These are phyloP conservation scores for Cataglyphis albicans DNA, from an alignment of 2,888 invertebrate species.

Conservation along the genomic window DNA sequence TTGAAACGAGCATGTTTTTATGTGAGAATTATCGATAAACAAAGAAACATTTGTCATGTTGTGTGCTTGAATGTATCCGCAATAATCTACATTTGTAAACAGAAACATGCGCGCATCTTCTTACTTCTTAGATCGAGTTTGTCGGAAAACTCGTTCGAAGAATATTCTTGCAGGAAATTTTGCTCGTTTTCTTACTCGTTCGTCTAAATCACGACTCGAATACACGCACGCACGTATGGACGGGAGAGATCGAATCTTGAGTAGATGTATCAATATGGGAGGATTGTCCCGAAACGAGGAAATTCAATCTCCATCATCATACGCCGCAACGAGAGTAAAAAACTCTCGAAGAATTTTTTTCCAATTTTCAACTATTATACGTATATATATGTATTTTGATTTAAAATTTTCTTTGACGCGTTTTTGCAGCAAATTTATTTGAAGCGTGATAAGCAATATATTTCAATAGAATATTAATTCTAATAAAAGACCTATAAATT, in stretches of 20 bases:
- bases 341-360: constrained; percentile 21
- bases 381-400: neutral
- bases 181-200: constrained; percentile 18
- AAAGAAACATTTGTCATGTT: constrained; percentile 27
- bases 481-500: constrained; percentile 17
- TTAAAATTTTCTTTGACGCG: neutral
- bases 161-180: constrained; percentile 34
- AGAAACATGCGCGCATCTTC: constrained; percentile 17
- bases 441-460: constrained; percentile 7
- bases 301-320: constrained; percentile 50
- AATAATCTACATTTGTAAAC: constrained; percentile 35
- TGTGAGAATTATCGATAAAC: constrained; percentile 15
- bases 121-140: constrained; percentile 39
- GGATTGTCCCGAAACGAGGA: neutral
- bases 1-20: neutral
- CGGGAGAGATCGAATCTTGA: constrained; percentile 40
- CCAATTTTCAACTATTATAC: constrained; percentile 14
- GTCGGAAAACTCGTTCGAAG: constrained; percentile 39
- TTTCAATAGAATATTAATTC: constrained; percentile 28
- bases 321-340: constrained; percentile 13
- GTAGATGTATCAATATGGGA: constrained; percentile 13
- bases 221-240: neutral
- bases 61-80: constrained; percentile 28
- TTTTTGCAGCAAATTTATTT: constrained; percentile 12
- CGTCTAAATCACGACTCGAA: constrained; percentile 40